These are phyloP conservation scores for Xerus inauris DNA, from an alignment of 2,113 vertebrate species.

Conservation along the genomic window DNA sequence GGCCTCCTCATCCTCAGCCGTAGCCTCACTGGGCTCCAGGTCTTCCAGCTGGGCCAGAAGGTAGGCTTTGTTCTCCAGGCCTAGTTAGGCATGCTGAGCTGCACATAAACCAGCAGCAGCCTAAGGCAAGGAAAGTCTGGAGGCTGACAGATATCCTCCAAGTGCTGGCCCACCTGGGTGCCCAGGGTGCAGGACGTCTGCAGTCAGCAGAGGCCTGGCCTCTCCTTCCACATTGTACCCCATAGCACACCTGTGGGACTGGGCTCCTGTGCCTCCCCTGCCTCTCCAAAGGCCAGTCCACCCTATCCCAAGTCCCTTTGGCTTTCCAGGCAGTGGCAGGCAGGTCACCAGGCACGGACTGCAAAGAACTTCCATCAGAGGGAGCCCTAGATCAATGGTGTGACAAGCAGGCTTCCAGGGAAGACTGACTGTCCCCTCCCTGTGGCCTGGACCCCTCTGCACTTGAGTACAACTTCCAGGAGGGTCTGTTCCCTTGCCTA, in stretches of 20 bases:
- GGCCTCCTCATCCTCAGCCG: slow-evolving; percentile 92
- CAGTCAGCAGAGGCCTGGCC: neutral
- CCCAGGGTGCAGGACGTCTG: slow-evolving; percentile 97
- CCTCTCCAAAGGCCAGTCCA: neutral
- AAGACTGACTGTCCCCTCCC: neutral
- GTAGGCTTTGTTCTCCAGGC: slow-evolving; percentile 94
- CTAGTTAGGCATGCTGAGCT: slow-evolving; percentile 94
- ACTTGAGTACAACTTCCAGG: too few species aligned
- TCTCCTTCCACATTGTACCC: neutral
- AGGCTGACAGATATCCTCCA: slow-evolving; percentile 95
- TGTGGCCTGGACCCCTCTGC: accelerated
- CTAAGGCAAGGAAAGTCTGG: slow-evolving; percentile 92
- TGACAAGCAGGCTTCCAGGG: too few species aligned
- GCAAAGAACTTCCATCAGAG: neutral
- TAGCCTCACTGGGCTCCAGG: slow-evolving; percentile 87
- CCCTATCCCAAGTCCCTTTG: too few species aligned
- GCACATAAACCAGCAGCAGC: slow-evolving; percentile 94
- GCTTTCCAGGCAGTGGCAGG: neutral
- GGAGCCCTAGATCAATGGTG: accelerated
- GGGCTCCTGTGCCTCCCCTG: neutral
- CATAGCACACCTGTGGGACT: accelerated
- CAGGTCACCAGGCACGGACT: too few species aligned
- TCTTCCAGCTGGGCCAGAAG: slow-evolving; percentile 95
- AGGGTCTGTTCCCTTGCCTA: neutral
- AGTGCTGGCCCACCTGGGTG: slow-evolving; percentile 97